These are phyloP conservation scores for Poeciliopsis gracilis DNA, from an alignment of 2,797 vertebrate genomes.

Conservation along the genomic window DNA sequence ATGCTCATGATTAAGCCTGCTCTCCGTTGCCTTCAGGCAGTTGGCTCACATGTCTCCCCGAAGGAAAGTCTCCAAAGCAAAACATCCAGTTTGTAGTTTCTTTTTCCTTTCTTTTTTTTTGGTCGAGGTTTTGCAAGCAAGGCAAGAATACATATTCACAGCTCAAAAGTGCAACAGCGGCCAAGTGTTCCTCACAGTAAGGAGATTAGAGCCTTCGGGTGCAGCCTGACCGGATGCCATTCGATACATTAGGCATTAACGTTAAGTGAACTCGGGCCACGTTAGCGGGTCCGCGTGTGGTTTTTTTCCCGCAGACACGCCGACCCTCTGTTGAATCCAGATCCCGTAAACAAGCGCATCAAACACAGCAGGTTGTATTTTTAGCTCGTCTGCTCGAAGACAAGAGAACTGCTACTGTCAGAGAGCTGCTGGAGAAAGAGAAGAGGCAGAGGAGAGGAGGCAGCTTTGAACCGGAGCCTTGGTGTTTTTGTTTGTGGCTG, in stretches of 20 bases:
- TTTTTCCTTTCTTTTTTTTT: neutral
- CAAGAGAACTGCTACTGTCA: constrained; percentile 31
- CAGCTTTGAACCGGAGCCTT: constrained; percentile 42
- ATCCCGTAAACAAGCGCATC: constrained; percentile 60
- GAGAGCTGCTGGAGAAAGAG: constrained; percentile 33
- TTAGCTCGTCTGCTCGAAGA: constrained; percentile 57
- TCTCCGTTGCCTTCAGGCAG: constrained; percentile 41
- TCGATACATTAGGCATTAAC: constrained; percentile 16
- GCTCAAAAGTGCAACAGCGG: constrained; percentile 6
- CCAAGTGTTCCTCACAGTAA: neutral
- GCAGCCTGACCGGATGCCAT: constrained; percentile 10
- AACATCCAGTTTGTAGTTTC: constrained; percentile 24
- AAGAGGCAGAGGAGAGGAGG: constrained; percentile 12
- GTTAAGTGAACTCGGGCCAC: neutral
- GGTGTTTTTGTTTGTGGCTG: constrained; percentile 49
- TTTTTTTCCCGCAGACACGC: constrained; percentile 15
- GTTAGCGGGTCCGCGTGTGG: constrained; percentile 7
- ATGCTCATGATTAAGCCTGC: constrained; percentile 55
- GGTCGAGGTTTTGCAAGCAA: constrained; percentile 10
- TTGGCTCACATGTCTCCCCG: constrained; percentile 36
- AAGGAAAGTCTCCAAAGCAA: constrained; percentile 38
- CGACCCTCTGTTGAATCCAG: constrained; percentile 49
- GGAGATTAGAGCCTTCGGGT: constrained; percentile 1
- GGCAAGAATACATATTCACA: constrained; percentile 7
- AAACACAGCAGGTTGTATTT: constrained; percentile 67